Evolutionary conservation across 2,797 vertebrate genomes (phyloP).

Genomic region (Cryptoprocta ferox): DNA sequence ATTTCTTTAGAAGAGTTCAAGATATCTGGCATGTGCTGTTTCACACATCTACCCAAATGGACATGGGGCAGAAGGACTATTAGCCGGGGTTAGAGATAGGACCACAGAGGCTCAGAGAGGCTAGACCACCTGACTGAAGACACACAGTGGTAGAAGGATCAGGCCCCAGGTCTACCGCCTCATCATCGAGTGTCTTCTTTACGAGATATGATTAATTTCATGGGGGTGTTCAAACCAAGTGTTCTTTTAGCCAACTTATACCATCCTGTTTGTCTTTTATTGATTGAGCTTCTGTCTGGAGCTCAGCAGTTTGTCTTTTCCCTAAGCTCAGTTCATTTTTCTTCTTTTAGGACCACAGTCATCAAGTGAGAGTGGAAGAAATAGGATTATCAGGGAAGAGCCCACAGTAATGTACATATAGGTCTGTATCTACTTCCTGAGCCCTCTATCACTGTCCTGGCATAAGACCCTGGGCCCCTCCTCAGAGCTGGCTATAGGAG

Average conservation of each 20-base stretch:
- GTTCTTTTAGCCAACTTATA: neutral
- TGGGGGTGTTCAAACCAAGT: neutral
- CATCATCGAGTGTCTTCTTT: neutral
- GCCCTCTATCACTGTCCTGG: neutral
- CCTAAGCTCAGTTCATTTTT: neutral
- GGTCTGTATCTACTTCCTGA: neutral
- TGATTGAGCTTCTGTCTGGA: neutral
- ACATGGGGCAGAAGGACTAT: neutral
- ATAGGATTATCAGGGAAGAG: neutral
- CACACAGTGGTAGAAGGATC: neutral
- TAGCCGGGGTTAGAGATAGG: neutral
- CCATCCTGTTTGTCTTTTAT: neutral
- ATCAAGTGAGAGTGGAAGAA: neutral
- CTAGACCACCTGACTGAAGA: neutral
- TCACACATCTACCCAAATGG: neutral
- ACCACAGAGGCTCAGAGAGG: neutral
- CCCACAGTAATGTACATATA: rapidly evolving
- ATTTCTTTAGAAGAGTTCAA: neutral
- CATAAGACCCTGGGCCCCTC: neutral
- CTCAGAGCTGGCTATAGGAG: neutral
- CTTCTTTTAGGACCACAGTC: neutral
- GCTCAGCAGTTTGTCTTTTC: neutral
- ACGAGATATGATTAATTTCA: neutral
- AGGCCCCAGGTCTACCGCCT: neutral
- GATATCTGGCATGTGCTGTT: neutral